Evolutionary conservation across 2,797 vertebrate genomes (phyloP).

Genomic region (Discoglossus pictus): DNA sequence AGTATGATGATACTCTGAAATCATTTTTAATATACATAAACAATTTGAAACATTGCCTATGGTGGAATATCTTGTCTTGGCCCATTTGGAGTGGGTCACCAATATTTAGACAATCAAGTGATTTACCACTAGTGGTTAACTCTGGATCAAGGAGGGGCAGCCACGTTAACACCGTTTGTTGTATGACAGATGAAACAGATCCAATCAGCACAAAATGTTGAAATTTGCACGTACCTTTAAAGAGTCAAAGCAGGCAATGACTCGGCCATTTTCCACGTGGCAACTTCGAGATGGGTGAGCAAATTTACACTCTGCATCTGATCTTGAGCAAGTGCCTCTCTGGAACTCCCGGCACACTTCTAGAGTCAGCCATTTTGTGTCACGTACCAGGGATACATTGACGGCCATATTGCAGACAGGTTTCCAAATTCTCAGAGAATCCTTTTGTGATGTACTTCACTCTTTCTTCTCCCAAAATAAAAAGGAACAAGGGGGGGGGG

Average conservation of each 20-base stretch:
- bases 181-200: no score
- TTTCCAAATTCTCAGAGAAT: conserved; percentile 58
- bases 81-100: no score
- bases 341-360: conserved; percentile 99
- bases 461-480: conserved; percentile 59
- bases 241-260: conserved; percentile 98
- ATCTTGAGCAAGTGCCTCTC: conserved; percentile 93
- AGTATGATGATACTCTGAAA: no score
- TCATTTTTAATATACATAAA: no score
- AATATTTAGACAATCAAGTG: no score
- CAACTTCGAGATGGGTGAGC: conserved; percentile 95
- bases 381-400: conserved; percentile 91
- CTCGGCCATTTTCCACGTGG: conserved; percentile 97
- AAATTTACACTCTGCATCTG: conserved; percentile 96
- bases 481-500: conserved; percentile 35
- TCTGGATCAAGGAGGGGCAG: no score
- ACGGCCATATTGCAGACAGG: conserved; percentile 79
- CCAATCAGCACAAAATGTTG: not conserved
- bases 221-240: conserved; percentile 87
- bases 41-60: no score
- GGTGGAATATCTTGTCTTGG: no score
- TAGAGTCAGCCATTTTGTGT: conserved; percentile 98
- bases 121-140: no score
- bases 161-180: no score
- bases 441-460: conserved; percentile 50